Evolutionary conservation across 2,888 invertebrate species (phyloP).

Genomic region (Plebejus melissa): DNA sequence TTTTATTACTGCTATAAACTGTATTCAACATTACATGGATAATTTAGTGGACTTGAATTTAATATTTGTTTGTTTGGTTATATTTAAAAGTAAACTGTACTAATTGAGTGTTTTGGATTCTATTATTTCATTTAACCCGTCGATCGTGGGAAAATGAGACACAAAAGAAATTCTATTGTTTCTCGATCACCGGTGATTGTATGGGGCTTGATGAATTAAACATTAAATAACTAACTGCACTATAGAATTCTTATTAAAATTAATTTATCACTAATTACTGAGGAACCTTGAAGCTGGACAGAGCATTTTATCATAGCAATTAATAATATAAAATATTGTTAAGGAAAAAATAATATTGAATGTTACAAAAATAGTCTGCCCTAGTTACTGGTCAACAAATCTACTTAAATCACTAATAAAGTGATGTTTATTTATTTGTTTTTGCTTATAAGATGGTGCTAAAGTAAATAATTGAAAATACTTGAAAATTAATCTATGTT

Average conservation of each 20-base stretch:
- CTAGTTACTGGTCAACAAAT: background rate
- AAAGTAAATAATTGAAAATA: too few species aligned
- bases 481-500: too few species aligned
- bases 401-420: background rate
- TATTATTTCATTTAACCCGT: too few species aligned
- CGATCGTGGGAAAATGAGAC: too few species aligned
- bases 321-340: background rate
- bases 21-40: background rate
- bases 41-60: background rate
- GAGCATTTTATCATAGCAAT: slow-evolving; percentile 13
- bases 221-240: background rate
- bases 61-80: background rate
- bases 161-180: too few species aligned
- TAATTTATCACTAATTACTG: background rate
- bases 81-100: too few species aligned
- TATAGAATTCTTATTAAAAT: background rate
- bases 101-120: too few species aligned
- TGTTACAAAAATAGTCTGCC: background rate
- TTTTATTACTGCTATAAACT: slow-evolving; percentile 3
- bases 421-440: too few species aligned
- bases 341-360: background rate
- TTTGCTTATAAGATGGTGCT: too few species aligned
- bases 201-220: too few species aligned
- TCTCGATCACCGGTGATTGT: too few species aligned
- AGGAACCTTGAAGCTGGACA: background rate